Conservation (phyloP, 2,888 invertebrate species). For the Nomada lathburiana region DNA sequence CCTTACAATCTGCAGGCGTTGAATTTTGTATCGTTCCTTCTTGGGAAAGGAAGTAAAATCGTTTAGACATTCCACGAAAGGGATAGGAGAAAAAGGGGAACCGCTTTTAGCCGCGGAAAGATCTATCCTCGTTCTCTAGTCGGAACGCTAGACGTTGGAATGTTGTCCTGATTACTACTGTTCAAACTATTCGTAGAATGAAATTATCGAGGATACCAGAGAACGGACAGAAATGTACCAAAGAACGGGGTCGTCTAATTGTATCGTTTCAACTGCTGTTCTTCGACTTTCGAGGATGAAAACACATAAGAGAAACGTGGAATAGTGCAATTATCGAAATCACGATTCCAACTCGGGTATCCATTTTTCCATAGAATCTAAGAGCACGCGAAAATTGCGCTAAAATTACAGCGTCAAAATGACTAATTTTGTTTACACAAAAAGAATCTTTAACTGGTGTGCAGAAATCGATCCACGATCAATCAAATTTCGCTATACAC, state of each 20-base stretch:
- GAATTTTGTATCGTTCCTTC: constrained; percentile 49
- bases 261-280: neutral
- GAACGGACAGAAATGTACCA: neutral
- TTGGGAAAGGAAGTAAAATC: constrained; percentile 7
- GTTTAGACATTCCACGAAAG: neutral
- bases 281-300: neutral
- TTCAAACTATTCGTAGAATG: constrained; percentile 17
- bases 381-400: too few relatives aligned
- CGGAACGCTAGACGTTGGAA: constrained; percentile 19
- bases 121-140: constrained; percentile 5
- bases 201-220: constrained; percentile 6
- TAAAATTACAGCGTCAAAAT: too few relatives aligned
- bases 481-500: too few relatives aligned
- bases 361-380: too few relatives aligned
- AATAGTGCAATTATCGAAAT: neutral
- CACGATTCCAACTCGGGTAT: too few relatives aligned
- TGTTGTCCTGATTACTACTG: constrained; percentile 20
- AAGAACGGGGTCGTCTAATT: constrained; percentile 11
- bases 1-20: constrained; percentile 2
- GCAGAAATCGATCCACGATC: too few relatives aligned
- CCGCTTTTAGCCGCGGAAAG: constrained; percentile 1
- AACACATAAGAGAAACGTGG: neutral
- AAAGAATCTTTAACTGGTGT: too few relatives aligned
- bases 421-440: too few relatives aligned
- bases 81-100: neutral